Evolutionary conservation across 2,797 vertebrate species (phyloP).

Genomic region (Platyrinchus mystaceus): DNA sequence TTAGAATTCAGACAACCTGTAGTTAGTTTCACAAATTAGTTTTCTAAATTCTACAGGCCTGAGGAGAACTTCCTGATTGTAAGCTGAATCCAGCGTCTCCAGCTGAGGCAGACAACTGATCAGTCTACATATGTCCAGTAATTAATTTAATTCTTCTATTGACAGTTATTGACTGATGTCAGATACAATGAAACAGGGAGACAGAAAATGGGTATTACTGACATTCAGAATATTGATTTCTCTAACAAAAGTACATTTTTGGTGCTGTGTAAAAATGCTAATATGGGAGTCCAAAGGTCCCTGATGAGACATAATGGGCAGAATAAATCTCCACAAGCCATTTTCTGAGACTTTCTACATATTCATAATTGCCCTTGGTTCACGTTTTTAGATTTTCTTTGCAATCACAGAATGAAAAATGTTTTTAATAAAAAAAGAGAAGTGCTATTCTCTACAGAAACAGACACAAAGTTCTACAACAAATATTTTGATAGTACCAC

Average conservation of each 20-base stretch:
- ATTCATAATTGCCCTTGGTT: conserved; percentile 2
- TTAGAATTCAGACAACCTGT: background rate
- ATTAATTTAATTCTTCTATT: background rate
- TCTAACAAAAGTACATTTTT: background rate
- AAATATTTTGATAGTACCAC: background rate
- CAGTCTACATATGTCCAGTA: background rate
- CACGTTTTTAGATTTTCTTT: background rate
- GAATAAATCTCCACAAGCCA: background rate
- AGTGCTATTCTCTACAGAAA: background rate
- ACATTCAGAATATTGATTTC: background rate
- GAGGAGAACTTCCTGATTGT: background rate
- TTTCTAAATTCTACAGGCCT: background rate
- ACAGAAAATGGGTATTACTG: background rate
- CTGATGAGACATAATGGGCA: background rate
- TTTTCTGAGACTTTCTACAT: background rate
- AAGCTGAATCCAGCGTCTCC: background rate
- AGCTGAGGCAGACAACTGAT: background rate
- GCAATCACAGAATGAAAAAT: conserved; percentile 8
- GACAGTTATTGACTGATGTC: background rate
- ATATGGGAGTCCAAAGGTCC: background rate
- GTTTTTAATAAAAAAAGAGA: conserved; percentile 15
- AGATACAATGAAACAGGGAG: background rate
- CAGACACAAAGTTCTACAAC: background rate
- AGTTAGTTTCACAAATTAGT: background rate
- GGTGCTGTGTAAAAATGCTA: background rate